phyloP scores from a whole-genome alignment of 2,113 vertebrate genomes.

The Recurvirostra avosetta region DNA sequence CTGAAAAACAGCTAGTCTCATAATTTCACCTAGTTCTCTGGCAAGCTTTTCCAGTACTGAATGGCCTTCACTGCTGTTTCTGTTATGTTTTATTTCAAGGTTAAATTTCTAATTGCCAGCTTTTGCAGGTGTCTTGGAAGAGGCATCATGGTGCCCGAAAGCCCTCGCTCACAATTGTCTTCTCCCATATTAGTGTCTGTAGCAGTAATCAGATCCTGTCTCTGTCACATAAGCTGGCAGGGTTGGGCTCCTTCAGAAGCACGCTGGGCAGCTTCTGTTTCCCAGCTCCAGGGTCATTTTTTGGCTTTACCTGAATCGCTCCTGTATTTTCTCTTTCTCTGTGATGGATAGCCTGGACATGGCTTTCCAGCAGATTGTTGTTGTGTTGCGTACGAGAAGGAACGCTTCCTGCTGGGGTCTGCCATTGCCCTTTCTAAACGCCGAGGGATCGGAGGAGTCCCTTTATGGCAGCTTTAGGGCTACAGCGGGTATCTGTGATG shows the following conservation, averaged over 20 bases:
- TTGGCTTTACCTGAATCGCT: background rate
- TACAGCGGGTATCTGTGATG: fast-evolving
- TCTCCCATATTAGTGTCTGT: background rate
- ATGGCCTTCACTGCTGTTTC: background rate
- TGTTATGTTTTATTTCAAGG: background rate
- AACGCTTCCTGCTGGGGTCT: background rate
- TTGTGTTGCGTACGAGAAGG: background rate
- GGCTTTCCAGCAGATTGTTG: background rate
- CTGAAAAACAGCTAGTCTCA: background rate
- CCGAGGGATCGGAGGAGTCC: fast-evolving
- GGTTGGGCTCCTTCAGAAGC: background rate
- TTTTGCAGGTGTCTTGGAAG: background rate
- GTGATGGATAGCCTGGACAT: background rate
- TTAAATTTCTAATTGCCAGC: background rate
- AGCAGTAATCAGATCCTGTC: background rate
- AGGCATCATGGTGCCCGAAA: fast-evolving
- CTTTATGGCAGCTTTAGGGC: background rate
- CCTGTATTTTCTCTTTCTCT: background rate
- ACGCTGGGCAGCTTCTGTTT: fast-evolving
- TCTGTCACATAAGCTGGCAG: background rate
- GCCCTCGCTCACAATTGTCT: background rate
- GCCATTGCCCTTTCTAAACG: background rate
- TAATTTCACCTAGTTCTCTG: background rate
- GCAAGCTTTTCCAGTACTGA: background rate
- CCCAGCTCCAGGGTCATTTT: background rate